phyloP scores from a whole-genome alignment of 2,113 vertebrate species.

The Fregata magnificens region DNA sequence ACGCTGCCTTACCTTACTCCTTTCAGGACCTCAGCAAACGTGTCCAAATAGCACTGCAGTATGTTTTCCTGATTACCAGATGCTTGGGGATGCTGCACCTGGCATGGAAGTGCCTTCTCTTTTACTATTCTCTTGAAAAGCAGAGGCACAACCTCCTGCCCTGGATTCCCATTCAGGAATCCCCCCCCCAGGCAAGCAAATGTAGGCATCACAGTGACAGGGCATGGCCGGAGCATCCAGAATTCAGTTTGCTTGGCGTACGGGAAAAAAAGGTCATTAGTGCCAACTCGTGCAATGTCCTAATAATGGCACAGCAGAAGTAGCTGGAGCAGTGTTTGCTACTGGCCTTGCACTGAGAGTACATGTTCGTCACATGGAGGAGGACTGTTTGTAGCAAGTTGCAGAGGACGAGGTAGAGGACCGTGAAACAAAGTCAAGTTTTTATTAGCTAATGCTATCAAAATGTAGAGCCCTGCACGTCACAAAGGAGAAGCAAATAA shows the following conservation, averaged over 20 bases:
- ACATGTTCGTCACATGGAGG: fast-evolving
- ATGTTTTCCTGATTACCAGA: not conserved
- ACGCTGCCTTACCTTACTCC: not conserved
- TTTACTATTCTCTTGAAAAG: not conserved
- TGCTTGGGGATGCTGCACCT: not conserved
- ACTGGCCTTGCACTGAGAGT: not conserved
- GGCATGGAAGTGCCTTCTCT: not conserved
- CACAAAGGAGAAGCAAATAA: not conserved
- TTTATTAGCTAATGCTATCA: not conserved
- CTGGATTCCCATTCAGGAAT: not conserved
- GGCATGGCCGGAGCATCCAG: not conserved
- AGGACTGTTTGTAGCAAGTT: not conserved
- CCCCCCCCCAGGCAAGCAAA: not conserved
- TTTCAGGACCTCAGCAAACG: not conserved
- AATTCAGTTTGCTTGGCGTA: not conserved
- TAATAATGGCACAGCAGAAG: not conserved
- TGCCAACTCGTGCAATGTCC: not conserved
- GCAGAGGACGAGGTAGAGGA: not conserved
- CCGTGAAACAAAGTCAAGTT: not conserved
- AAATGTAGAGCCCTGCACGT: not conserved
- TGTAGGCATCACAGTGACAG: fast-evolving
- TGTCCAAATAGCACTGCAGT: not conserved
- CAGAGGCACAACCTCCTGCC: not conserved
- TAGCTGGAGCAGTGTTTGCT: not conserved
- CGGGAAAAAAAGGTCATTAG: not conserved